Conservation (phyloP, 2,888 invertebrate species). For the Quadroppia sp. region DNA sequence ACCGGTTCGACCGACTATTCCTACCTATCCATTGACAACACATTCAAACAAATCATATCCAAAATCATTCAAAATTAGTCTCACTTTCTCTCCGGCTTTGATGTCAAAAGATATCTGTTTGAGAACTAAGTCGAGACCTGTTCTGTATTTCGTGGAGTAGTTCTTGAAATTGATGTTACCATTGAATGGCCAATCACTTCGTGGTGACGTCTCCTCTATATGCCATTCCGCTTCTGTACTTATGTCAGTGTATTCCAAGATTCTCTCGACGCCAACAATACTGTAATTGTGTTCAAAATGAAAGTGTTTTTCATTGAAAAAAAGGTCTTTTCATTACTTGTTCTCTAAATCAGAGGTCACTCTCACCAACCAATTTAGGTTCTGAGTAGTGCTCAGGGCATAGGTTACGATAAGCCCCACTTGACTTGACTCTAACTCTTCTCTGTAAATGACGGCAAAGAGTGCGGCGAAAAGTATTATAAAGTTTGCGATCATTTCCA, state of each 20-base stretch:
- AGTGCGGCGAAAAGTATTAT: conserved; percentile 60
- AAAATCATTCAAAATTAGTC: not conserved
- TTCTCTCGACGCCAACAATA: conserved; percentile 43
- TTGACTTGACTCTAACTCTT: conserved; percentile 66
- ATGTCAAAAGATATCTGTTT: conserved; percentile 72
- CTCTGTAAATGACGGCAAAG: conserved; percentile 65
- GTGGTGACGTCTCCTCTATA: conserved; percentile 57
- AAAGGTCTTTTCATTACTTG: conserved; percentile 24
- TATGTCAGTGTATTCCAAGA: conserved; percentile 42
- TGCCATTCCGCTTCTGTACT: conserved; percentile 50
- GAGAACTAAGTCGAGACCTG: conserved; percentile 78
- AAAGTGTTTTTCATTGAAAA: no score
- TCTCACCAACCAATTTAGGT: conserved; percentile 52
- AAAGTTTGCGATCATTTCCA: conserved; percentile 56
- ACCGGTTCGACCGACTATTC: conserved; percentile 43
- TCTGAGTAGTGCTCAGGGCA: conserved; percentile 60
- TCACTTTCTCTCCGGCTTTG: conserved; percentile 70
- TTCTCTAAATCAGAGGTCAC: conserved; percentile 40
- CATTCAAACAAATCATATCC: not conserved
- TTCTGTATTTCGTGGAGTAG: conserved; percentile 78
- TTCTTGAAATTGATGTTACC: conserved; percentile 75
- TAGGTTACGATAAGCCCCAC: conserved; percentile 58
- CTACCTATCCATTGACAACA: conserved; percentile 27
- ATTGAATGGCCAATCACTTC: conserved; percentile 69
- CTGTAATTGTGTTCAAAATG: conserved; percentile 49